Evolutionary conservation across 2,113 vertebrate genomes (phyloP).

Genomic region (Antennarius striatus): DNA sequence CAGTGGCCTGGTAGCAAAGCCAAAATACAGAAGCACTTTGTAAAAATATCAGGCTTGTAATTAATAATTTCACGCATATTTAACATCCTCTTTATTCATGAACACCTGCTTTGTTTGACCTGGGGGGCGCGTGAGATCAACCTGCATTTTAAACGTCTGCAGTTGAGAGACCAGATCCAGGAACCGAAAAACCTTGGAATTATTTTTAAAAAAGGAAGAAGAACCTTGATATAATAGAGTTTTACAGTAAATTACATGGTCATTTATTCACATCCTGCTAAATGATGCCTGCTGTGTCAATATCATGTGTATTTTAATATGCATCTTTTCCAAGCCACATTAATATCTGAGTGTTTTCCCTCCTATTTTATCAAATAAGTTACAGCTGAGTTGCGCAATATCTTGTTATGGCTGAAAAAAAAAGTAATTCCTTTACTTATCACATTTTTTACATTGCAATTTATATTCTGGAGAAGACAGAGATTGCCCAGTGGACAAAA

Average conservation of each 20-base stretch:
- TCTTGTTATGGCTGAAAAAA: too few relatives aligned
- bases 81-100: constrained; percentile 75
- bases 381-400: too few relatives aligned
- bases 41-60: constrained; percentile 66
- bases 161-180: constrained; percentile 1
- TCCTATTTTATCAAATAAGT: too few relatives aligned
- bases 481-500: neutral
- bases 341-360: too few relatives aligned
- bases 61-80: constrained; percentile 74
- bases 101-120: constrained; percentile 75
- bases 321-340: too few relatives aligned
- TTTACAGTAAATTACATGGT: too few relatives aligned
- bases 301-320: too few relatives aligned
- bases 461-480: neutral
- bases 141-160: constrained; percentile 56
- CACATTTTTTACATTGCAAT: neutral
- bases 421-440: neutral
- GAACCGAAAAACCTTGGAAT: constrained; percentile 3
- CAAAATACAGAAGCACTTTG: constrained; percentile 56
- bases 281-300: too few relatives aligned
- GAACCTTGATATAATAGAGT: too few relatives aligned
- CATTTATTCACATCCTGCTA: too few relatives aligned
- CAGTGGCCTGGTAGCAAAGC: constrained; percentile 28
- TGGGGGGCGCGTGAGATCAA: constrained; percentile 20
- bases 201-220: too few relatives aligned